These are phyloP conservation scores for Machimus rusticus DNA, from an alignment of 2,888 invertebrate genomes.

Conservation along the genomic window DNA sequence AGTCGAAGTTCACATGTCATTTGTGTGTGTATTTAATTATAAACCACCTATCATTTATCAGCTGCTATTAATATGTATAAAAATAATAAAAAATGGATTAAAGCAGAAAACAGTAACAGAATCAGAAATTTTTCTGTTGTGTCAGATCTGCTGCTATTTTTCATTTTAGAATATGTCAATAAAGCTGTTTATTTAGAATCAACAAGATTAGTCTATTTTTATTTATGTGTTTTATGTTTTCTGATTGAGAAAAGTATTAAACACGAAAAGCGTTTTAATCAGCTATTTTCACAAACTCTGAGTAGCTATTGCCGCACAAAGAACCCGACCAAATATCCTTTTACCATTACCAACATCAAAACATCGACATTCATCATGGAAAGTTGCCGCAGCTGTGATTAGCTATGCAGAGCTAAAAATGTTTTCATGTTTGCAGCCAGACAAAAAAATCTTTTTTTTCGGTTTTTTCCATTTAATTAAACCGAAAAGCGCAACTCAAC, in stretches of 20 bases:
- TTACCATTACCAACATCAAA: background rate
- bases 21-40: too few relatives aligned
- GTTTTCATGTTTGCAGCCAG: background rate
- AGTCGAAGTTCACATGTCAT: too few relatives aligned
- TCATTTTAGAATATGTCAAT: too few relatives aligned
- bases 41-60: too few relatives aligned
- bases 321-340: background rate
- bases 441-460: background rate
- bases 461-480: slow-evolving; percentile 21
- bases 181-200: too few relatives aligned
- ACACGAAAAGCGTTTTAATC: background rate
- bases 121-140: too few relatives aligned
- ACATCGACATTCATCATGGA: background rate
- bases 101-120: background rate
- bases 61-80: too few relatives aligned
- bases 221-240: background rate
- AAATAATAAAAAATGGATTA: too few relatives aligned
- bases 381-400: background rate
- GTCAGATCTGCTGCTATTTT: background rate
- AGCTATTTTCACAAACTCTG: background rate
- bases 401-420: background rate
- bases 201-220: background rate
- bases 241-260: background rate
- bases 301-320: background rate
- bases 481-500: slow-evolving; percentile 15